A percentile compares a stretch with the other conserved stretches of the same genome.
phyloP scores from a whole-genome alignment of 2,888 invertebrate genomes.

The Caenorhabditis macrosperma region DNA sequence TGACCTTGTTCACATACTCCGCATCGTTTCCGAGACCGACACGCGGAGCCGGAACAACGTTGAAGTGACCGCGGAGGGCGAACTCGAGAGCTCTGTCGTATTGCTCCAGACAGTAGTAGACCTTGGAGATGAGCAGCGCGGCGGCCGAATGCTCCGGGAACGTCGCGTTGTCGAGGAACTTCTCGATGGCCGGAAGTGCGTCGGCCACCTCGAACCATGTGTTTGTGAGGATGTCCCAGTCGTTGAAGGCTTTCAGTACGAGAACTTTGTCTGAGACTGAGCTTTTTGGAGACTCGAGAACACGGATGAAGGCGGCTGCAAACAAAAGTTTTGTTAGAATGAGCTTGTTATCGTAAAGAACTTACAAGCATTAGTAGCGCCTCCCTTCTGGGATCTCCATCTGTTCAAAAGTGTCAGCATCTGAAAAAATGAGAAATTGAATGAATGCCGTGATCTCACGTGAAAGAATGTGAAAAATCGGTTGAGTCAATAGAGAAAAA shows the following conservation, averaged over 20 bases:
- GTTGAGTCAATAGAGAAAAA: neutral
- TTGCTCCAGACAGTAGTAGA: conserved; percentile 54
- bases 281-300: conserved; percentile 43
- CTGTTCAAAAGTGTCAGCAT: conserved; percentile 64
- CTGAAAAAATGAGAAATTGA: conserved; percentile 27
- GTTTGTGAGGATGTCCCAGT: conserved; percentile 53
- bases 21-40: conserved; percentile 47
- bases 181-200: conserved; percentile 47
- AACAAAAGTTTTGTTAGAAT: neutral
- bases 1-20: conserved; percentile 56
- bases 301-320: conserved; percentile 51
- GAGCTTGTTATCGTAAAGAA: neutral
- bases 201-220: conserved; percentile 62
- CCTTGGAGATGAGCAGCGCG: conserved; percentile 56
- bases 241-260: conserved; percentile 55
- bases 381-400: conserved; percentile 55
- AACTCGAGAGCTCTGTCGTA: conserved; percentile 56
- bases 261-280: conserved; percentile 38
- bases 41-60: conserved; percentile 42
- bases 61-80: conserved; percentile 53
- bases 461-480: too few relatives aligned
- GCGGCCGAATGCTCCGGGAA: conserved; percentile 46
- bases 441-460: too few relatives aligned
- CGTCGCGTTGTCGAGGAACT: conserved; percentile 17
- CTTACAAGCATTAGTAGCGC: conserved; percentile 53